Percentiles rank a stretch among this genome's conserved stretches.
Conservation (phyloP, 2,888 invertebrate species). For the Nyleta sp. region DNA sequence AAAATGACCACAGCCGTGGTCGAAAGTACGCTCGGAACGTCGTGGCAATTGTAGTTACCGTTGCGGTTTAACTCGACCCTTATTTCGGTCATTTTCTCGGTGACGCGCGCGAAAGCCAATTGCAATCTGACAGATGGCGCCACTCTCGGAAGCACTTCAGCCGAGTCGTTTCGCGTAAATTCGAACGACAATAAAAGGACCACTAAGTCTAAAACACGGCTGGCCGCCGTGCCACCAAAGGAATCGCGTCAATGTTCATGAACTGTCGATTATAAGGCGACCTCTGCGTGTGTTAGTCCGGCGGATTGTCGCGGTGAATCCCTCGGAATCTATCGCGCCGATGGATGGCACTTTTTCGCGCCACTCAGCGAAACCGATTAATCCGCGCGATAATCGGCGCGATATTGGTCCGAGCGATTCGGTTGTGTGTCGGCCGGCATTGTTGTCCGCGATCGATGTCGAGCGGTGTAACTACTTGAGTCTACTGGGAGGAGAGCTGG, state of each 20-base stretch:
- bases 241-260: conserved; percentile 40
- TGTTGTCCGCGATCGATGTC: conserved; percentile 42
- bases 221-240: too few species aligned
- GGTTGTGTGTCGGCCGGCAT: conserved; percentile 28
- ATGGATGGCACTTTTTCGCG: too few species aligned
- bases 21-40: conserved; percentile 34
- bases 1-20: conserved; percentile 42
- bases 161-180: conserved; percentile 39
- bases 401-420: conserved; percentile 35
- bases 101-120: conserved; percentile 33
- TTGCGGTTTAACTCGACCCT: conserved; percentile 23
- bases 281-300: conserved; percentile 5
- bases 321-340: conserved; percentile 5
- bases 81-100: conserved; percentile 34
- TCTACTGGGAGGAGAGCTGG: conserved; percentile 25
- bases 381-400: too few species aligned
- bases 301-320: too few species aligned
- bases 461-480: conserved; percentile 41
- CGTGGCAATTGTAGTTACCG: conserved; percentile 49
- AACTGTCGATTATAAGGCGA: conserved; percentile 51
- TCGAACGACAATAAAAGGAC: conserved; percentile 32
- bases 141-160: conserved; percentile 28
- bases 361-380: too few species aligned
- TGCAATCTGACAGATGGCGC: conserved; percentile 31
- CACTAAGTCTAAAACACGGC: conserved; percentile 21